Percentiles rank a stretch among this genome's conserved stretches.
These are phyloP conservation scores for Chymomyza amoena DNA, from an alignment of 2,888 invertebrate genomes.

Conservation along the genomic window DNA sequence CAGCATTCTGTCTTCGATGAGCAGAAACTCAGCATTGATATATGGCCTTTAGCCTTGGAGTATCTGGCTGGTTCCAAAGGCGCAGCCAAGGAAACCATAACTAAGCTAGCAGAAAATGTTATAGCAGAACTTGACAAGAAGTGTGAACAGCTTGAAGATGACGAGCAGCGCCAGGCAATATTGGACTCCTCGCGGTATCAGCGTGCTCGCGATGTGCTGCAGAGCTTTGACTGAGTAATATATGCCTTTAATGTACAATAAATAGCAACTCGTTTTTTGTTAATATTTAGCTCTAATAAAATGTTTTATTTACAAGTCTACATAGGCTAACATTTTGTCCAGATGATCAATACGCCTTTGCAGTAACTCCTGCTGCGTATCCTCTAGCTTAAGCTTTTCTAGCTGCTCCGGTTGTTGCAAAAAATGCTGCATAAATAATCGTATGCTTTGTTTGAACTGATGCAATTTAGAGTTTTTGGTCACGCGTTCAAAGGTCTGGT, in stretches of 20 bases:
- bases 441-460: conserved; percentile 89
- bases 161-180: conserved; percentile 48
- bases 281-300: conserved; percentile 42
- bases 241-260: conserved; percentile 12
- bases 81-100: conserved; percentile 82
- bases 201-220: conserved; percentile 75
- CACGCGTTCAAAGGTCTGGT: conserved; percentile 85
- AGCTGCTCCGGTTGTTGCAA: conserved; percentile 83
- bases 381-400: conserved; percentile 76
- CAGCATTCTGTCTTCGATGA: conserved; percentile 84
- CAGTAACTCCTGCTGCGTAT: conserved; percentile 80
- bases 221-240: conserved; percentile 65
- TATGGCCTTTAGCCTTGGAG: conserved; percentile 84
- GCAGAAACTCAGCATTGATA: conserved; percentile 81
- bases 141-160: conserved; percentile 50
- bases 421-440: conserved; percentile 93
- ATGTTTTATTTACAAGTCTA: conserved; percentile 60
- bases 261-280: conserved; percentile 38
- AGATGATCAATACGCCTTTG: conserved; percentile 82
- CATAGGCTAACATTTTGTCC: conserved; percentile 83
- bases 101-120: conserved; percentile 83
- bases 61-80: conserved; percentile 87
- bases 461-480: conserved; percentile 86
- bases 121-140: conserved; percentile 82
- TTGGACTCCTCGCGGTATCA: conserved; percentile 72